Evolutionary conservation across 2,888 invertebrate species (phyloP), one percentile per base, ranked within the genome.

Genomic region (Drosophila leonis): DNA sequence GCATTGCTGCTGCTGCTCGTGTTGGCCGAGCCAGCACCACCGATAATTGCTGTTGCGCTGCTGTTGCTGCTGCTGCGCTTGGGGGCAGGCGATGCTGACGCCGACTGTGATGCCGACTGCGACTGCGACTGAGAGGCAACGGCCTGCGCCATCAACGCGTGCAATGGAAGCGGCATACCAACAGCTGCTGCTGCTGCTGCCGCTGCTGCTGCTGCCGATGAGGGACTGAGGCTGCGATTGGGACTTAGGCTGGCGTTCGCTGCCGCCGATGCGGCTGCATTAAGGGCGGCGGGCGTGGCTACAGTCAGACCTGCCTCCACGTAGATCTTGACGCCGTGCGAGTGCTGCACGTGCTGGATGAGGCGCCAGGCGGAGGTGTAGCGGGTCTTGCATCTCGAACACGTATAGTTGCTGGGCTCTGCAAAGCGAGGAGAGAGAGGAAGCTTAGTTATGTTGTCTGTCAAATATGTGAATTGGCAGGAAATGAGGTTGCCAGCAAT

Each of bases 381-480:
- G 56, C 97, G 96, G 76, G 97, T 96, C 91, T 98, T 98, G 94
- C 99, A 99, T 81, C 98, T 98, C 52, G 97, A 97, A 92, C 98
- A 99, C 80, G 98, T 96, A 93, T 98, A 97, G 94, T 97, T 97
- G 93, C 97, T 97, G 79, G 98, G 98, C 94, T 98, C 98, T 98
- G 96, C 15, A 88, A 83, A 73, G 73, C 75, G 76, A 71, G 73
- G 15, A 8, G 18, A 31, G 18, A n/a, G 18, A 24, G 39, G 18
- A 15, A 29, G 20, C 37, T 78, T 82, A 78, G 75, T 78, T 64
- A 80, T 63, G 68, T 76, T 63, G 78, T 67, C 68, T 54, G 61
- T 68, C 57, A 80, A 76, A 75, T 79, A 76, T 76, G 63, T 37
- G 80, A 57, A 65, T 54, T 76, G 65, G 52, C 81, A 81, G 77